Evolutionary conservation across 2,888 invertebrate genomes (phyloP).

Genomic region (Harmothoe impar): DNA sequence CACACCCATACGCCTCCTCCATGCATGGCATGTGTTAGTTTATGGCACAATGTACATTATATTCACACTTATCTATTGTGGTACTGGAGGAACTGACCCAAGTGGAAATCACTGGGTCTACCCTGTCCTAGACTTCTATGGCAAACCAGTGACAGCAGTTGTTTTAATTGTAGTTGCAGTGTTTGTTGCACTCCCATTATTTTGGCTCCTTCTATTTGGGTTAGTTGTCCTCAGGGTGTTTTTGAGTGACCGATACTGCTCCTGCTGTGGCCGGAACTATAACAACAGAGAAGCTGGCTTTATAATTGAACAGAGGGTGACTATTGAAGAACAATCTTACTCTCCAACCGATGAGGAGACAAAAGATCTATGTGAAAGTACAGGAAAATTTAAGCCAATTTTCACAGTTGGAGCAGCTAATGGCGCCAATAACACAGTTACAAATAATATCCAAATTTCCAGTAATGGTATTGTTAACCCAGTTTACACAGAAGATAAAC

Average conservation of each 20-base stretch:
- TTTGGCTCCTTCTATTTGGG: neutral
- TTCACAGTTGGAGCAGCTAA: too few relatives aligned
- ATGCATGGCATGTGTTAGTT: neutral
- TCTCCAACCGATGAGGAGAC: too few relatives aligned
- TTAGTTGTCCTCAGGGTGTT: neutral
- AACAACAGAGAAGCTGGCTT: neutral
- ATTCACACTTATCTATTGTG: neutral
- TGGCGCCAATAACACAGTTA: too few relatives aligned
- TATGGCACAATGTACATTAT: neutral
- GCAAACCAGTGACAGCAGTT: neutral
- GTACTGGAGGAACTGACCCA: neutral
- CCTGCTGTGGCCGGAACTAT: neutral
- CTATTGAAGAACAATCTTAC: too few relatives aligned
- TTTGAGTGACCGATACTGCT: neutral
- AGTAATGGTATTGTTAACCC: too few relatives aligned
- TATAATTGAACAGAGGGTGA: too few relatives aligned
- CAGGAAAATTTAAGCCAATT: too few relatives aligned
- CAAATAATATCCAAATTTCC: too few relatives aligned
- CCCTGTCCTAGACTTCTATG: constrained; percentile 9
- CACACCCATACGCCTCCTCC: neutral
- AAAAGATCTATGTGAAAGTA: too few relatives aligned
- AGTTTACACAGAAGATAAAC: too few relatives aligned
- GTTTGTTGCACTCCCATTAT: neutral
- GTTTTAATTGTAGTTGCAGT: neutral
- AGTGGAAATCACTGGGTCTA: neutral